A percentile compares a stretch with the other conserved stretches of the same genome.
These are phyloP conservation scores for Neolamprologus cancellatus DNA, from an alignment of 2,113 vertebrate species.

Conservation along the genomic window DNA sequence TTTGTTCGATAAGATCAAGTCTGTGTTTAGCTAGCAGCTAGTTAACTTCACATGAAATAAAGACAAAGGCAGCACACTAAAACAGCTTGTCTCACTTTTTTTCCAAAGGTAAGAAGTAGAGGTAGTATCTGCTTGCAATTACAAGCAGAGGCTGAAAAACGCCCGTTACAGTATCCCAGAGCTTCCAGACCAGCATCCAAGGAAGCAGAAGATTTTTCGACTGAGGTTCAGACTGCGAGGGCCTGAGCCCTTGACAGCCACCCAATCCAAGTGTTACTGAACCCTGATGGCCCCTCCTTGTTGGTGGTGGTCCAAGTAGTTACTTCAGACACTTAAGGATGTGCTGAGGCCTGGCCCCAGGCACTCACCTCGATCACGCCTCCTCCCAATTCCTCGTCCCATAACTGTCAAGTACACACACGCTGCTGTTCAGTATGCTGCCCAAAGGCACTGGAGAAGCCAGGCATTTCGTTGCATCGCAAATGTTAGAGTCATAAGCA, in stretches of 20 bases:
- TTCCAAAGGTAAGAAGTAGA: background rate
- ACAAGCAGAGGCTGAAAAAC: background rate
- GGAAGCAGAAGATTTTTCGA: background rate
- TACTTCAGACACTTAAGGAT: background rate
- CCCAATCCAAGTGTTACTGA: background rate
- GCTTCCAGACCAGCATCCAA: background rate
- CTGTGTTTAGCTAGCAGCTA: background rate
- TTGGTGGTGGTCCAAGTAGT: background rate
- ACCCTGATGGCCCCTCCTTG: background rate
- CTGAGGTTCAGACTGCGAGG: background rate
- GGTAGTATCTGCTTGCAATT: background rate
- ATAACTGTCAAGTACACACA: background rate
- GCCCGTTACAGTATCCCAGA: background rate
- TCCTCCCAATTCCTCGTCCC: background rate
- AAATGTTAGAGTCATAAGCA: background rate
- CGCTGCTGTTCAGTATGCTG: background rate
- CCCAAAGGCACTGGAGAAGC: background rate
- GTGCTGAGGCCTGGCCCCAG: background rate
- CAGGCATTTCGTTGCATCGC: background rate
- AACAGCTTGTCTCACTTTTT: background rate
- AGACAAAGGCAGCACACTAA: background rate
- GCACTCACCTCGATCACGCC: background rate
- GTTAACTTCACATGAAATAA: background rate
- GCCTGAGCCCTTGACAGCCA: background rate
- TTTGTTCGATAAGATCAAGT: background rate